A percentile compares a stretch with the other conserved stretches of the same genome.
Evolutionary conservation across 2,888 invertebrate species (phyloP).

Genomic region (Acleris holmiana): DNA sequence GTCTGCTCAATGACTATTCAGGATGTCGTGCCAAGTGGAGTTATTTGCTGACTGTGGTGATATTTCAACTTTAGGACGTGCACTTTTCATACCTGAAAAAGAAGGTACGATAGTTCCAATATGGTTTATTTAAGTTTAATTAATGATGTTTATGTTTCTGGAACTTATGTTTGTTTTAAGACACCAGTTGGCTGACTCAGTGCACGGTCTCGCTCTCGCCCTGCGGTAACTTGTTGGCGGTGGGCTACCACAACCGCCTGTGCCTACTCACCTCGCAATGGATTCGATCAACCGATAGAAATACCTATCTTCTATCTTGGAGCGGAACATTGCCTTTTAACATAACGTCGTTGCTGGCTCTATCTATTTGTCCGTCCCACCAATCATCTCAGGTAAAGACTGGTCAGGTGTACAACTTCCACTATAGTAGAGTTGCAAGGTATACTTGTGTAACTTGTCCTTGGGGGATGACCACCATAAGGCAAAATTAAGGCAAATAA

Average conservation of each 20-base stretch:
- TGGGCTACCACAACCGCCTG: slow-evolving; percentile 69
- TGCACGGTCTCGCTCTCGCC: slow-evolving; percentile 74
- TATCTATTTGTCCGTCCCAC: slow-evolving; percentile 73
- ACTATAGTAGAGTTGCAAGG: too few species aligned
- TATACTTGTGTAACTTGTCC: too few species aligned
- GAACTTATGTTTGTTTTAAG: slow-evolving; percentile 53
- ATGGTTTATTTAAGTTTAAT: not conserved
- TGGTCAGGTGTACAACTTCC: too few species aligned
- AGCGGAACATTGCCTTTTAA: slow-evolving; percentile 75
- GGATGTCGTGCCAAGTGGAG: slow-evolving; percentile 86
- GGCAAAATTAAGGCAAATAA: too few species aligned
- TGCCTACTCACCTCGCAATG: slow-evolving; percentile 75
- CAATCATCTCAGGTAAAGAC: slow-evolving; percentile 75
- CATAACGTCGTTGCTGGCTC: slow-evolving; percentile 63
- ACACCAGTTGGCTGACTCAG: slow-evolving; percentile 72
- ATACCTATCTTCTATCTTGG: slow-evolving; percentile 76
- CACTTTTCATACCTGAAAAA: slow-evolving; percentile 82
- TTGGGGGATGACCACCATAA: too few species aligned
- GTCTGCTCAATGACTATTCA: slow-evolving; percentile 8
- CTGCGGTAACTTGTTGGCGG: slow-evolving; percentile 72
- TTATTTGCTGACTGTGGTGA: slow-evolving; percentile 85
- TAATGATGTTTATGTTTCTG: not conserved
- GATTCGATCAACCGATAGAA: slow-evolving; percentile 74
- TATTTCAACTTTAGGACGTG: slow-evolving; percentile 83
- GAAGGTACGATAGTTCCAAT: slow-evolving; percentile 56